These are phyloP conservation scores for Brassicogethes aeneus DNA, from an alignment of 2,888 invertebrate genomes.

Conservation along the genomic window DNA sequence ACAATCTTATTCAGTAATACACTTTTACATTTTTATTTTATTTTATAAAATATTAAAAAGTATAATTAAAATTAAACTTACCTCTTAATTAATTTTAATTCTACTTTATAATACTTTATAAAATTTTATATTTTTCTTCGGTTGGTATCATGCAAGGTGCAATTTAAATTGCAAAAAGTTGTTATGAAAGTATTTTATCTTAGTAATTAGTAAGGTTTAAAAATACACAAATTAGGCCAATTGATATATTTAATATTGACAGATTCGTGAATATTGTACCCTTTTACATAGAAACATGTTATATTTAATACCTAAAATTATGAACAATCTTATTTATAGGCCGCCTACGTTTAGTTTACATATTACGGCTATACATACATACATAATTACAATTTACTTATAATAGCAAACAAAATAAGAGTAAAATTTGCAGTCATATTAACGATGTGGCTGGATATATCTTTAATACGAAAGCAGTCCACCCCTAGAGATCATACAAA, in stretches of 20 bases:
- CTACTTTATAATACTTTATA: no score
- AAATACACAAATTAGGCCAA: slow-evolving; percentile 35
- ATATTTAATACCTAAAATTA: slow-evolving; percentile 13
- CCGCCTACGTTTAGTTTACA: slow-evolving; percentile 14
- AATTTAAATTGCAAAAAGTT: no score
- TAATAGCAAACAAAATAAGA: slow-evolving; percentile 18
- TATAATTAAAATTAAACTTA: no score
- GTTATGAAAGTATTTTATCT: no score
- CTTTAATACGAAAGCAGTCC: slow-evolving; percentile 55
- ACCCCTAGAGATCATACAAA: slow-evolving; percentile 12
- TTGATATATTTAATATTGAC: slow-evolving; percentile 43
- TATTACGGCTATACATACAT: slow-evolving; percentile 36
- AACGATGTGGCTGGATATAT: slow-evolving; percentile 68
- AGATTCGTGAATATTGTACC: slow-evolving; percentile 42
- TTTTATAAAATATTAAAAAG: no score
- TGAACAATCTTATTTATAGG: slow-evolving; percentile 14
- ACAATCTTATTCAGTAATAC: no score
- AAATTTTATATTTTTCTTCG: no score
- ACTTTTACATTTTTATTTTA: no score
- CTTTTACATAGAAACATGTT: slow-evolving; percentile 38
- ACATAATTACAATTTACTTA: slow-evolving; percentile 33
- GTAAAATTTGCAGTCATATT: slow-evolving; percentile 47
- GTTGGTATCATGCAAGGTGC: no score
- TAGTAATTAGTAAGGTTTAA: no score
- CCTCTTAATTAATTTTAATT: no score